Conservation (phyloP, 2,797 vertebrate genomes). For the Lophius americanus region DNA sequence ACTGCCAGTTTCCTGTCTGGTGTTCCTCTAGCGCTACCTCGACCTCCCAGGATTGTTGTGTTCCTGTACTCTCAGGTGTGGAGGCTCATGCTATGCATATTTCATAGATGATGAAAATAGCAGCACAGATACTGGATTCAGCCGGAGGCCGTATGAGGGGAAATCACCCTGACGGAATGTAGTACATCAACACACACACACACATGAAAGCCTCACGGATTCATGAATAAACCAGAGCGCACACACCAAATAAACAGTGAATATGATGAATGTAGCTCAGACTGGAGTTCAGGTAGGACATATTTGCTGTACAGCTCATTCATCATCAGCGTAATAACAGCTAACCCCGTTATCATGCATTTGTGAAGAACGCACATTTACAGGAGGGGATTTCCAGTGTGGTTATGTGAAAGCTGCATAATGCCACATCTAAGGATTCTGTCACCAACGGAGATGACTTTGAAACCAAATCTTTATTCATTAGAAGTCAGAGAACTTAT, state of each 20-base stretch:
- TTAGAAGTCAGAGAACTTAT: no score
- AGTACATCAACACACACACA: conserved; percentile 22
- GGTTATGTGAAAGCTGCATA: no score
- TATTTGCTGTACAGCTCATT: not conserved
- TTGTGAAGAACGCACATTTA: no score
- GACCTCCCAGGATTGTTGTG: conserved; percentile 42
- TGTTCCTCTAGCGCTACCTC: conserved; percentile 53
- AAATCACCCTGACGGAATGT: conserved; percentile 30
- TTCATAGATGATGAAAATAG: conserved; percentile 62
- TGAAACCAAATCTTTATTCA: no score
- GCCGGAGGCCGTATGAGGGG: conserved; percentile 49
- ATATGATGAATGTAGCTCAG: conserved; percentile 20
- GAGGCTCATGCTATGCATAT: conserved; percentile 72
- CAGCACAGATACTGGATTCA: conserved; percentile 43
- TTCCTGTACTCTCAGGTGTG: conserved; percentile 40
- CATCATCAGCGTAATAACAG: no score
- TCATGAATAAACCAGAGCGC: conserved; percentile 18
- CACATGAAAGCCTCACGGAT: conserved; percentile 7
- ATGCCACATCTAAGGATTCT: no score
- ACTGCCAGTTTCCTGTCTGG: conserved; percentile 35
- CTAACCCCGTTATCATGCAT: not conserved
- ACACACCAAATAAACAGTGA: conserved; percentile 48
- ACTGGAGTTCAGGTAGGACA: not conserved
- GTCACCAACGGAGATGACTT: no score
- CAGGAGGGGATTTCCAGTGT: no score